Base-by-base conservation (phyloP, 1,140 invertebrate species). In the Magallana gigas region DNA sequence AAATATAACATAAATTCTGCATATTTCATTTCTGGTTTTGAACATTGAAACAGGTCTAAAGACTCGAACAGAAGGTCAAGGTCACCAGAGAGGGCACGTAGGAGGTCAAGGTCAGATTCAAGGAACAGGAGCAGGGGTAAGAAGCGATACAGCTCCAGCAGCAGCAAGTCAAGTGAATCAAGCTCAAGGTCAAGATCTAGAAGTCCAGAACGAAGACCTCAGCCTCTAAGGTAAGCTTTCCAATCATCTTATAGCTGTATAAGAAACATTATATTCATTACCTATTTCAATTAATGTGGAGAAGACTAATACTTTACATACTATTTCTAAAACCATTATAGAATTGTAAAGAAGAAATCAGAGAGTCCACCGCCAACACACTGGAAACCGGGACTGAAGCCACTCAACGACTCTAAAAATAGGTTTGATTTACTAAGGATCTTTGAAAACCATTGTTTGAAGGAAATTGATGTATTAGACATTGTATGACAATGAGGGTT, bases 291-390 rank as follows among this genome's bases (percentile, higher is more conserved):
- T 6, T 62, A n/a, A 62, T 62, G 5, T 48, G 36, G 36, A 48
- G 36, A 48, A 5, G 36, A 48, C 36, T 48, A 48, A 48, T 48
- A 48, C 36, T 48, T 48, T 48, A 48, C 36, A 48, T 48, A 4
- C 36, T 48, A 48, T 48, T 48, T 48, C 0, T 4, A 48, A 48
- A 48, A 48, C 36, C 5, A 48, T 87, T 84, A 29, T 85, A 92
- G 92, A 84, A 85, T 88, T 68, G 85, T 91, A 14, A 85, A 86
- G 29, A 84, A 89, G 14, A 91, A 91, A 82, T 94, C 93, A 14
- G 93, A 93, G 29, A 94, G 93, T 87, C 93, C 93, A 11, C 93
- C 93, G 6, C 93, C 93, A 18, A 93, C 93, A 18, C 93, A 94
- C 85, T 93, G 93, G 92, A 94, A 91, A 86, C 91, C 91, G 56